Evolutionary conservation across 35 echinoderm and acorn worm genomes (phyloP), one percentile per base, ranked within the genome.

Genomic region (Chiridota heheva): DNA sequence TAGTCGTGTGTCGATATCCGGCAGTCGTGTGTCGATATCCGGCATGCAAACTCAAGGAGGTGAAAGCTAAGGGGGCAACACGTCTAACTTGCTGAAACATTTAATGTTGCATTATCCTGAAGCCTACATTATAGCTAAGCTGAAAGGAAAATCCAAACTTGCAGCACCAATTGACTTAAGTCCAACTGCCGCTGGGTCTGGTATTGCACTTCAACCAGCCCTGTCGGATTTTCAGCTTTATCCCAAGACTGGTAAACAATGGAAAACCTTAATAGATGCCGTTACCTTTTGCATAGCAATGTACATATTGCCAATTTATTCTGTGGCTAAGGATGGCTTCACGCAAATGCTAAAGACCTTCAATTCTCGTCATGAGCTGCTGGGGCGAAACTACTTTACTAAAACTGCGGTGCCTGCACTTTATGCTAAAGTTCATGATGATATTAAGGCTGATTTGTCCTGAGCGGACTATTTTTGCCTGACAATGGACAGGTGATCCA

Each of bases 401-500:
- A 67, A 66, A 17, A 82, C 78, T 7, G 78, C 78, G 7, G 39
- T 82, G 16, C 78, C 78, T 24, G 40, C 32, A 22, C 58, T 67
- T 2, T 82, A 82, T 62, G 68, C 36, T 13, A 44, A 81, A 44
- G 47, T 82, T 1, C 38, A 62, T 17, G 36, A 38, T 35, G 42
- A 66, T 16, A 34, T 82, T 31, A 42, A 31, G 7, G 42, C 8
- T 18, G 38, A 31, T 24, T 27, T 82, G 13, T 1, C 15, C 18
- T 37, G 44, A n/a, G 31, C n/a, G n/a, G 62, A 65, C 18, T 67
- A 67, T 68, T 82, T 58, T 36, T 48, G 33, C 18, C 67, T 70
- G 30, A 70, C 67, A 39, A 70, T 70, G 67, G 67, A 70, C 37
- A 40, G 71, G 81, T 84, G 81, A 67, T 84, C 81, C 8, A 53